Conservation (phyloP, 2,888 invertebrate genomes). For the Monoplex corrugatus region DNA sequence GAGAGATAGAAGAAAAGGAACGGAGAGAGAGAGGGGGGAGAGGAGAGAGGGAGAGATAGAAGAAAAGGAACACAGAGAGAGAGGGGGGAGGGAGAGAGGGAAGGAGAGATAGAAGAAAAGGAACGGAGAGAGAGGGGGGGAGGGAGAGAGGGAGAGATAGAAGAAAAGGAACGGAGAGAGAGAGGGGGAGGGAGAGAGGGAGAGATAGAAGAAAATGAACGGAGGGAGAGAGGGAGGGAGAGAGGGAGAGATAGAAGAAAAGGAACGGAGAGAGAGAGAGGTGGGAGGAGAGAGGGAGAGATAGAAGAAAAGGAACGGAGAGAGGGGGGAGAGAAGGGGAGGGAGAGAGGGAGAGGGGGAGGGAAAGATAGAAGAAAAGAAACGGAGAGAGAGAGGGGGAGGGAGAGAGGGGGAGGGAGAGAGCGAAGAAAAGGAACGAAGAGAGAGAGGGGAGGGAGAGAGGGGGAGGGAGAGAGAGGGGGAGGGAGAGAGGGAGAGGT, state of each 20-base stretch:
- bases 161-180: no score
- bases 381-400: not conserved
- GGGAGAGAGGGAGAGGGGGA: not conserved
- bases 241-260: no score
- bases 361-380: not conserved
- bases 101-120: no score
- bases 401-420: conserved; percentile 10
- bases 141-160: no score
- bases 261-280: not conserved
- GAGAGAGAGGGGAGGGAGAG: not conserved
- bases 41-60: no score
- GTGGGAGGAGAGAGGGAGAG: not conserved
- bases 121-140: no score
- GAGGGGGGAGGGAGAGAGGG: not conserved
- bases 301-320: not conserved
- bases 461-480: not conserved
- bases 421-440: not conserved
- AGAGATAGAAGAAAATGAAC: no score
- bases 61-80: no score
- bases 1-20: not conserved
- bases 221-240: no score
- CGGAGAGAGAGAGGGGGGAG: no score
- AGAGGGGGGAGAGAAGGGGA: not conserved
- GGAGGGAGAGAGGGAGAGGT: not conserved
- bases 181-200: no score